These are phyloP conservation scores for Aporrectodea caliginosa DNA, from an alignment of 1,140 invertebrate genomes.

Conservation along the genomic window DNA sequence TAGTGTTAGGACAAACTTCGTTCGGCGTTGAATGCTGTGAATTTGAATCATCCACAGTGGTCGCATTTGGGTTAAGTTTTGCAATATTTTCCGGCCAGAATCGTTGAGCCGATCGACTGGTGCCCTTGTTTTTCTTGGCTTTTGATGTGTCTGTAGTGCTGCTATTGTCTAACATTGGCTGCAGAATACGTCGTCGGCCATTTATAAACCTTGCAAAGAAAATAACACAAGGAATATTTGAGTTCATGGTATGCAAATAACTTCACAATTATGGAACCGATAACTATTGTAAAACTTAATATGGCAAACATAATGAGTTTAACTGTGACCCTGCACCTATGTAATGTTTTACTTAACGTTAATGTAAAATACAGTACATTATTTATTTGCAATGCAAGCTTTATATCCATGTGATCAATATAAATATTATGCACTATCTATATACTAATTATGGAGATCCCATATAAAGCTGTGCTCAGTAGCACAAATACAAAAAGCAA, in stretches of 20 bases:
- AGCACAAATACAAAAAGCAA: background rate
- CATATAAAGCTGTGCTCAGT: background rate
- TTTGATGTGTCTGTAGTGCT: slow-evolving; percentile 47
- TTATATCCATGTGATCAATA: no score
- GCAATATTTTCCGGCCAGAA: slow-evolving; percentile 63
- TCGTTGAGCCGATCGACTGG: slow-evolving; percentile 55
- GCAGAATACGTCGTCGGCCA: slow-evolving; percentile 82
- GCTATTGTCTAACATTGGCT: slow-evolving; percentile 65
- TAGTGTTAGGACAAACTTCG: background rate
- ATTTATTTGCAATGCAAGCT: no score
- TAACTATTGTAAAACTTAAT: no score
- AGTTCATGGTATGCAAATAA: no score
- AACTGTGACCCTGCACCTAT: no score
- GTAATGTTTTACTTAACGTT: no score
- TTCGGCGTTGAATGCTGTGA: background rate
- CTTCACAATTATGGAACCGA: no score
- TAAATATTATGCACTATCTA: no score
- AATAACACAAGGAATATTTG: no score
- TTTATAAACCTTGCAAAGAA: slow-evolving; percentile 99
- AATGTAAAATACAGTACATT: no score
- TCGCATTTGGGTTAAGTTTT: slow-evolving; percentile 43
- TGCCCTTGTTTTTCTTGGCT: slow-evolving; percentile 50
- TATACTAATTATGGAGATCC: background rate
- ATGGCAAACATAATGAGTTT: no score
- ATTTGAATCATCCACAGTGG: background rate